phyloP scores from a whole-genome alignment of 2,888 invertebrate genomes.

The Zaprionus obscuricornis region DNA sequence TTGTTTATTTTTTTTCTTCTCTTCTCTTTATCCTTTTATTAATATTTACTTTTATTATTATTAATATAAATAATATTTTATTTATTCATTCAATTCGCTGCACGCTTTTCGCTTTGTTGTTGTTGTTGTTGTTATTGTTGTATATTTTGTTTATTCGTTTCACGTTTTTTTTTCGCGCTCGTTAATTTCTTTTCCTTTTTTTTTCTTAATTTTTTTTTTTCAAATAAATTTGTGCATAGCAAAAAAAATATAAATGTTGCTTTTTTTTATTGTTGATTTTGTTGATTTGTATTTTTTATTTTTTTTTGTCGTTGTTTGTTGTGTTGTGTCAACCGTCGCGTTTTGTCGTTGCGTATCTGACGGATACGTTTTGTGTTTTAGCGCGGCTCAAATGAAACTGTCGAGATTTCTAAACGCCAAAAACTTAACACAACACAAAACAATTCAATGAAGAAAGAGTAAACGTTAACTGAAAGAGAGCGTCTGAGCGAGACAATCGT shows the following conservation, averaged over 20 bases:
- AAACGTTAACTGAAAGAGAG: too few species aligned
- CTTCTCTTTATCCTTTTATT: slow-evolving; percentile 10
- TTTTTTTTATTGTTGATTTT: slow-evolving; percentile 15
- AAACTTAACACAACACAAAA: slow-evolving; percentile 36
- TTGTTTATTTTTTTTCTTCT: slow-evolving; percentile 22
- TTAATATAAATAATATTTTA: neutral
- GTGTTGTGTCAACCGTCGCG: slow-evolving; percentile 36
- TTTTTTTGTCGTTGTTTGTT: slow-evolving; percentile 42
- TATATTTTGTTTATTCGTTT: slow-evolving; percentile 41
- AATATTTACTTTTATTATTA: slow-evolving; percentile 2
- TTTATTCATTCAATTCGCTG: neutral
- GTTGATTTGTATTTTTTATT: slow-evolving; percentile 13
- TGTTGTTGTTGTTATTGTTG: slow-evolving; percentile 7
- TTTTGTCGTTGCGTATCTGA: slow-evolving; percentile 79
- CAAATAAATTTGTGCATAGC: slow-evolving; percentile 33
- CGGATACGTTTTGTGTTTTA: slow-evolving; percentile 79
- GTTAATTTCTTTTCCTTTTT: slow-evolving; percentile 31
- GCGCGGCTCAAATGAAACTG: slow-evolving; percentile 83
- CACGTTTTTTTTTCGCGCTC: slow-evolving; percentile 36
- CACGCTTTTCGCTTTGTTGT: slow-evolving; percentile 1
- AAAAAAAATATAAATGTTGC: slow-evolving; percentile 29
- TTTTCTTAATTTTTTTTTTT: slow-evolving; percentile 15
- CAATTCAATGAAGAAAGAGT: too few species aligned
- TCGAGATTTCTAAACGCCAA: slow-evolving; percentile 64
- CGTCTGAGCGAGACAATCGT: too few species aligned